phyloP scores from a whole-genome alignment of 2,888 invertebrate species.

The Apamea anceps region DNA sequence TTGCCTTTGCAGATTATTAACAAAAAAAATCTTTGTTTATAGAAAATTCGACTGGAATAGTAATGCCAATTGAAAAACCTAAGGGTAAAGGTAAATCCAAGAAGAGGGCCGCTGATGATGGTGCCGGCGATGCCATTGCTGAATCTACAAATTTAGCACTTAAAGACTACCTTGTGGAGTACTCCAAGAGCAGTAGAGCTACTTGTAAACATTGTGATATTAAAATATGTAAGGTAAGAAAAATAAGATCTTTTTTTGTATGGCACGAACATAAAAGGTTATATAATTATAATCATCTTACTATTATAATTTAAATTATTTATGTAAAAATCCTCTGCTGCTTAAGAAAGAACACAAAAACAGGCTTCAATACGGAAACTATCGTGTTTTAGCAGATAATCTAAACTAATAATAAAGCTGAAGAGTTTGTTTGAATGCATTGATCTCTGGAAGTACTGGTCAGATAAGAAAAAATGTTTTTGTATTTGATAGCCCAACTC shows the following conservation, averaged over 20 bases:
- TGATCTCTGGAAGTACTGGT: too few relatives aligned
- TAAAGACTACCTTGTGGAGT: slow-evolving; percentile 94
- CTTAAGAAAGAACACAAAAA: neutral
- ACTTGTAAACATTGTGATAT: slow-evolving; percentile 95
- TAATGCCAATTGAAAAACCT: slow-evolving; percentile 83
- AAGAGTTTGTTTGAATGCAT: too few relatives aligned
- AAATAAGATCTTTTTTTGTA: neutral
- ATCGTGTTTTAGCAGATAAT: slow-evolving; percentile 1
- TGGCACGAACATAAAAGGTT: neutral
- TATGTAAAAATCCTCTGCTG: neutral
- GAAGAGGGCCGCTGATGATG: slow-evolving; percentile 77
- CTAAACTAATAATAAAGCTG: too few relatives aligned
- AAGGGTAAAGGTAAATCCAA: slow-evolving; percentile 89
- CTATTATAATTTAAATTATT: neutral
- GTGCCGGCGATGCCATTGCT: slow-evolving; percentile 75
- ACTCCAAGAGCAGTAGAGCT: slow-evolving; percentile 96
- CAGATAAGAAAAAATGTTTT: neutral
- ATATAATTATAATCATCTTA: neutral
- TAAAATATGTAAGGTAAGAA: slow-evolving; percentile 94
- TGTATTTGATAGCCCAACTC: neutral
- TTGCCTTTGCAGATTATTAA: neutral
- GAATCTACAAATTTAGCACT: slow-evolving; percentile 71
- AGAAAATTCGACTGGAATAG: slow-evolving; percentile 76
- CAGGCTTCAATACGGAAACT: neutral
- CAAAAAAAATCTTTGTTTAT: neutral